Percentiles rank a stretch among this genome's conserved stretches.
Conservation (phyloP, 2,113 vertebrate genomes). For the Arenaria interpres region DNA sequence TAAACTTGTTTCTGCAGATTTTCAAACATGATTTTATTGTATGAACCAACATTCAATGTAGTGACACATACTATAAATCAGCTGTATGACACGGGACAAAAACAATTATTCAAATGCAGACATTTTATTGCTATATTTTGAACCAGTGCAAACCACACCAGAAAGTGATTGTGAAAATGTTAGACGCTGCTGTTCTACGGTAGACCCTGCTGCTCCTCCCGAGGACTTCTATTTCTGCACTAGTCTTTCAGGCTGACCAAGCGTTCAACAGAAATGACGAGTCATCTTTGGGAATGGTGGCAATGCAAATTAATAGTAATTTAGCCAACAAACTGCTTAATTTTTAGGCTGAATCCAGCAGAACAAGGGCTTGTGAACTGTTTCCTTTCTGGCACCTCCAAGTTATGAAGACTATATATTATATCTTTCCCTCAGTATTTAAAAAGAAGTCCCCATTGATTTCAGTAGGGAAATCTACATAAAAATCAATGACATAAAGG, state of each 20-base stretch:
- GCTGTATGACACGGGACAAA: neutral
- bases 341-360: neutral
- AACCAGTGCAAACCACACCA: conserved; percentile 48
- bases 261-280: neutral
- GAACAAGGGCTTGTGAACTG: neutral
- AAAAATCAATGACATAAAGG: neutral
- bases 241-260: neutral
- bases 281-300: conserved; percentile 16
- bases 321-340: neutral
- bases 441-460: neutral
- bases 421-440: neutral
- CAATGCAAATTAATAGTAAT: neutral
- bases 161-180: conserved; percentile 53
- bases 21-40: conserved; percentile 51
- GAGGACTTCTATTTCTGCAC: conserved; percentile 6
- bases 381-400: neutral
- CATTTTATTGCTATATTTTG: conserved; percentile 46
- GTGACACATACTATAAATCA: conserved; percentile 55
- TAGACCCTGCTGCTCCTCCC: neutral
- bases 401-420: neutral
- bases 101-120: conserved; percentile 53
- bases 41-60: conserved; percentile 66
- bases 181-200: conserved; percentile 34
- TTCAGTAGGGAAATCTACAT: neutral
- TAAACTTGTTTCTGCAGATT: conserved; percentile 54